Evolutionary conservation across 2,888 invertebrate genomes (phyloP).

Genomic region (Meta bourneti): DNA sequence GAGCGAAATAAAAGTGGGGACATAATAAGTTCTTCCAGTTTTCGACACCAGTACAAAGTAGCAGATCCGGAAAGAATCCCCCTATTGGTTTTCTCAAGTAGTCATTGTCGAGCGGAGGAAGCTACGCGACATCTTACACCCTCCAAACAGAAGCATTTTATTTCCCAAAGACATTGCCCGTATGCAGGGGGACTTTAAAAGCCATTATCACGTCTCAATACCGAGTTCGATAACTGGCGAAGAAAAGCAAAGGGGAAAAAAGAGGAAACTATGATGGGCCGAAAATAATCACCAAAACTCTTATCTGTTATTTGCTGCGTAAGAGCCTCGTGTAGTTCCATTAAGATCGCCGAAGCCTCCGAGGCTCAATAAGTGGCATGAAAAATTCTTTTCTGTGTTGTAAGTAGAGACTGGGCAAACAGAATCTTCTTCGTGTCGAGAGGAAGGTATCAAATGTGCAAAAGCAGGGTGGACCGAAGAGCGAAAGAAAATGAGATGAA

Average conservation of each 20-base stretch:
- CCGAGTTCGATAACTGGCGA: neutral
- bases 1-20: too few species aligned
- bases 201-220: slow-evolving; percentile 20
- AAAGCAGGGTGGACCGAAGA: neutral
- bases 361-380: slow-evolving; percentile 34
- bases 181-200: slow-evolving; percentile 10
- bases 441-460: slow-evolving; percentile 9
- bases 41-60: too few species aligned
- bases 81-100: neutral
- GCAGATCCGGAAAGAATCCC: neutral
- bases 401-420: too few species aligned
- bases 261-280: neutral
- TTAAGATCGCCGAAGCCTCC: neutral
- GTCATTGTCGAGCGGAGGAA: neutral
- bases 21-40: too few species aligned
- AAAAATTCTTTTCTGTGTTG: slow-evolving; percentile 9
- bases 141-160: neutral
- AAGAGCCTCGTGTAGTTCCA: neutral
- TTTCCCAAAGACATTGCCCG: neutral
- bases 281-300: slow-evolving; percentile 30
- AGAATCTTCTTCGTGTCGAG: neutral
- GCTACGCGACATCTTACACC: neutral
- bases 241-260: neutral
- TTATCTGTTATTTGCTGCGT: slow-evolving; percentile 24
- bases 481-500: slow-evolving; percentile 22